Conservation (phyloP, 2,888 invertebrate genomes). For the Athrips mouffetella region DNA sequence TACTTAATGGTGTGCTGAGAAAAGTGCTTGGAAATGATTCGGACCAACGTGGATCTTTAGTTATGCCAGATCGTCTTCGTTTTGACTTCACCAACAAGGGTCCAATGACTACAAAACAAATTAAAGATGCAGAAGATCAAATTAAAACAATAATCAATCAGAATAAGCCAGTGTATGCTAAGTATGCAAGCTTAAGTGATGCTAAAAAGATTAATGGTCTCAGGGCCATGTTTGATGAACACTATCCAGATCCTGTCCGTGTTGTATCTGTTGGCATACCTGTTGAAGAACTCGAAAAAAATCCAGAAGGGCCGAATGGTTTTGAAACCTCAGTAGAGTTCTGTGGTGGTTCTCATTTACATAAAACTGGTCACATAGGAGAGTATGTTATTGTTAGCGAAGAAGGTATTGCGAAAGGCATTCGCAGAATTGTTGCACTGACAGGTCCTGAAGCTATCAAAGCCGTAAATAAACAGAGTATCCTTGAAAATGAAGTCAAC, state of each 20-base stretch:
- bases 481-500: conserved; percentile 86
- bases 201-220: conserved; percentile 96
- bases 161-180: conserved; percentile 91
- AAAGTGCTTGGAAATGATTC: conserved; percentile 93
- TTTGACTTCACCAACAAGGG: conserved; percentile 98
- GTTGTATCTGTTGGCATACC: conserved; percentile 96
- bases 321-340: conserved; percentile 97
- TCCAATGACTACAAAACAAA: conserved; percentile 92
- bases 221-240: conserved; percentile 99
- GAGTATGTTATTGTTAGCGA: conserved; percentile 97
- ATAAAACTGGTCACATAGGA: conserved; percentile 94
- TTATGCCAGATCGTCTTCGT: conserved; percentile 96
- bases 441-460: conserved; percentile 96
- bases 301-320: conserved; percentile 89
- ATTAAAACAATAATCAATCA: conserved; percentile 86
- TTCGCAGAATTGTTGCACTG: conserved; percentile 96
- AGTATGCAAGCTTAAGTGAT: conserved; percentile 87
- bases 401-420: conserved; percentile 99
- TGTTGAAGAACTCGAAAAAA: conserved; percentile 90
- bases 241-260: conserved; percentile 97
- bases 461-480: conserved; percentile 88
- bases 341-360: conserved; percentile 98
- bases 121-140: conserved; percentile 89
- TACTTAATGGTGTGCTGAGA: conserved; percentile 95
- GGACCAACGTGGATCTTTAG: conserved; percentile 97